phyloP scores from a whole-genome alignment of 2,888 invertebrate genomes.

The Spilarctia lutea region DNA sequence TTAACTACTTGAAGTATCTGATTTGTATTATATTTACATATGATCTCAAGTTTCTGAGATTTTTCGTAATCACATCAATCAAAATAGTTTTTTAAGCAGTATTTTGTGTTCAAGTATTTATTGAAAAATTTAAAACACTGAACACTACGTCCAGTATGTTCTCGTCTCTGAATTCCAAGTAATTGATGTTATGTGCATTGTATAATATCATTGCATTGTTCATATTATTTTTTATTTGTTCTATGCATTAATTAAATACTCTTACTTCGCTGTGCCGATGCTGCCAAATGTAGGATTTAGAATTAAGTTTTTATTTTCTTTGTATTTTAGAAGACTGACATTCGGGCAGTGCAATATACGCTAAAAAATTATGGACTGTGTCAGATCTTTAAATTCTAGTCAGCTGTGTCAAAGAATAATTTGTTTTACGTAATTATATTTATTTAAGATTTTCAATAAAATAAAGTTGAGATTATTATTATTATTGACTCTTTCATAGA shows the following conservation, averaged over 20 bases:
- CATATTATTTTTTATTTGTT: constrained; percentile 35
- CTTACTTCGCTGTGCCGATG: constrained; percentile 37
- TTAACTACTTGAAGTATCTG: no score
- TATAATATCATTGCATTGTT: constrained; percentile 45
- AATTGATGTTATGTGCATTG: constrained; percentile 37
- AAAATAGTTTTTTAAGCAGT: background rate
- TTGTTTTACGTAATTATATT: constrained; percentile 24
- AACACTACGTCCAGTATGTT: background rate
- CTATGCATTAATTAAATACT: constrained; percentile 17
- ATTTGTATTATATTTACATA: background rate
- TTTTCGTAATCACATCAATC: background rate
- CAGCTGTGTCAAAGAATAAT: constrained; percentile 39
- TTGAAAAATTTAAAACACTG: background rate
- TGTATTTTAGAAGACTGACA: constrained; percentile 73
- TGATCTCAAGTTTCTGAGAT: background rate
- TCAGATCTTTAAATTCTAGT: constrained; percentile 43
- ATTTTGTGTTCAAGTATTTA: background rate
- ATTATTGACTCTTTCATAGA: background rate
- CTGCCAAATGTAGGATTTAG: constrained; percentile 50
- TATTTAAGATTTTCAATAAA: background rate
- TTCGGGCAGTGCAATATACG: constrained; percentile 82
- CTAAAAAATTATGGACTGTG: constrained; percentile 28
- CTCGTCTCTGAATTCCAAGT: constrained; percentile 30
- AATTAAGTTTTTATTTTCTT: constrained; percentile 26
- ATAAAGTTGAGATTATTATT: constrained; percentile 1